phyloP scores from a whole-genome alignment of 2,797 vertebrate species.

The Liasis olivaceus region DNA sequence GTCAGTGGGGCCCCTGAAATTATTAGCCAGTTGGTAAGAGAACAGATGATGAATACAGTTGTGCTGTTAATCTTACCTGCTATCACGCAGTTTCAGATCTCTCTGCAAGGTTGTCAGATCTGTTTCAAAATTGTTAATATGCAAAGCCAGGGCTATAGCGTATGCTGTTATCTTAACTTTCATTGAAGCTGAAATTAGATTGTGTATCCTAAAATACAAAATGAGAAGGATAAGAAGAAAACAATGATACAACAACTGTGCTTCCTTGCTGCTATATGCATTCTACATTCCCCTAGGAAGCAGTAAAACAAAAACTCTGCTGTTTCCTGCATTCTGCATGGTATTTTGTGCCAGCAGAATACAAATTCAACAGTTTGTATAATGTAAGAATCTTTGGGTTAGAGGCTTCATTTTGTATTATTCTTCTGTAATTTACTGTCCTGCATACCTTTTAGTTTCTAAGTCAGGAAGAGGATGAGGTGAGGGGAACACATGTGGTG shows the following conservation, averaged over 20 bases:
- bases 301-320: not conserved
- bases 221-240: not conserved
- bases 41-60: not conserved
- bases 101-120: conserved; percentile 88
- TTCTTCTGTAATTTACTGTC: not conserved
- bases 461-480: not conserved
- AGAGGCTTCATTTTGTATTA: not conserved
- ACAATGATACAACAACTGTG: not conserved
- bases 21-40: not conserved
- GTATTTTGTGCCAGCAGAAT: not conserved
- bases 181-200: conserved; percentile 85
- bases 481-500: not conserved
- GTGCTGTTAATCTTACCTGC: conserved; percentile 71
- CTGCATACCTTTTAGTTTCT: not conserved
- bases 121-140: conserved; percentile 82
- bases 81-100: conserved; percentile 84
- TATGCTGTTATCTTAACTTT: conserved; percentile 84
- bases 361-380: not conserved
- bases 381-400: not conserved
- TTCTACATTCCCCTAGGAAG: too few relatives aligned
- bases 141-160: conserved; percentile 85
- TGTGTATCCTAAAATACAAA: conserved; percentile 77
- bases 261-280: not conserved
- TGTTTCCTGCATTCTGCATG: not conserved
- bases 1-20: not conserved